Base-by-base conservation (phyloP, 2,888 invertebrate genomes). In the Spisula subtruncata region DNA sequence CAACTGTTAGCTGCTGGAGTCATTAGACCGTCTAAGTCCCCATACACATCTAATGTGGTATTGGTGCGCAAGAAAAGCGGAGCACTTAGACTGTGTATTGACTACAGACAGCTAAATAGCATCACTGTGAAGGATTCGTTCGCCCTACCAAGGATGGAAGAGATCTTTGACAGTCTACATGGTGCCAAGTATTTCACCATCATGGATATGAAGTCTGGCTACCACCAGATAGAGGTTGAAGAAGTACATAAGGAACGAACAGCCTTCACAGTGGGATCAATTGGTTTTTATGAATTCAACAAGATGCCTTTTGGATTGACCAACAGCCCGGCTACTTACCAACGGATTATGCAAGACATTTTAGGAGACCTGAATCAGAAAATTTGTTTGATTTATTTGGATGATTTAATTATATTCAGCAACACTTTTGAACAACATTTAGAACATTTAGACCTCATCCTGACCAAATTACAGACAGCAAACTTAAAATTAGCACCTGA, bases 371-470 rank as follows among this genome's bases (percentile, higher is more conserved):
- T 87, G 12, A 79, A 91, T 41, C 84, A 86, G 83, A 71, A 87
- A 35, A 85, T 88, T n/a, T 90, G 90, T 75, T 35, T 92, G 0
- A 87, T 92, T 10, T 93, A 92, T 54, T 2, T 93, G 12, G 93
- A 93, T 86, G 93, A 94, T 80, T 29, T 93, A 18, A 93, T 92
- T n/a, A 89, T 93, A 29, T 91, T 89, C 41, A 85, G 89, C 2
- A 60, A 56, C 1, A 46, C 84, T 16, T 90, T 87, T 82, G 86
- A 92, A 60, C 84, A 93, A 83, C 90, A 91, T 82, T 41, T 92
- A 0, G 87, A 87, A 75, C 85, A 89, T 1, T 56, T 93, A 75
- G 82, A 87, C 41, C 32, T 41, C 6, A 90, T 94, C 16, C 85
- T 93, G 20, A 35, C 83, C 20, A 46, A 85, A 41, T 56, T 91